Conservation (phyloP, 2,888 invertebrate genomes). For the Synanthedon myopaeformis region DNA sequence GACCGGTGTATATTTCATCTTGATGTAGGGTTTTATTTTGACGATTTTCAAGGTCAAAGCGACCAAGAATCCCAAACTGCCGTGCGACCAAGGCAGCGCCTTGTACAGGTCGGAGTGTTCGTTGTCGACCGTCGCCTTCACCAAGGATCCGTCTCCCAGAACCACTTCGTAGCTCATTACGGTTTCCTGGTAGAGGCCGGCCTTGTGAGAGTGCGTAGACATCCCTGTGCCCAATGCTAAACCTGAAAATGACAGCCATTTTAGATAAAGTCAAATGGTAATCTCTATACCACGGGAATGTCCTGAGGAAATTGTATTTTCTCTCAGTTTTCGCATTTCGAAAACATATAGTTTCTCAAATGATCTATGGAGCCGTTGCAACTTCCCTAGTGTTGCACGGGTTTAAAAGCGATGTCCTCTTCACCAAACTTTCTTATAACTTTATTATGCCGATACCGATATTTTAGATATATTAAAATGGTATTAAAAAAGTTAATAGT, state of each 20-base stretch:
- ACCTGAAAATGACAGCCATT: slow-evolving; percentile 30
- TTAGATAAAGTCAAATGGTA: neutral
- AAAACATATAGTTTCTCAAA: no score
- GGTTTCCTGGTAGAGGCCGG: slow-evolving; percentile 77
- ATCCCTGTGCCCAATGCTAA: slow-evolving; percentile 78
- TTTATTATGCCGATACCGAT: no score
- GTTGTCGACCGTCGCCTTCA: slow-evolving; percentile 68
- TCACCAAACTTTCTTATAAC: no score
- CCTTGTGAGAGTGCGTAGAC: slow-evolving; percentile 80
- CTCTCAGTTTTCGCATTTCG: no score
- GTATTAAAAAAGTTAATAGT: slow-evolving; percentile 66
- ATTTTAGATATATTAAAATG: no score
- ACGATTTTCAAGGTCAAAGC: slow-evolving; percentile 74
- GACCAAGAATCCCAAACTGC: slow-evolving; percentile 75
- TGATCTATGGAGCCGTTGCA: no score
- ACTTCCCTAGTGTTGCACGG: no score
- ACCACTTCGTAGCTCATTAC: slow-evolving; percentile 75
- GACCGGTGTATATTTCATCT: slow-evolving; percentile 74
- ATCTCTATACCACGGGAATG: neutral
- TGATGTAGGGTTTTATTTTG: slow-evolving; percentile 74
- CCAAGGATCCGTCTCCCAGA: slow-evolving; percentile 71
- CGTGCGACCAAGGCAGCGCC: slow-evolving; percentile 76
- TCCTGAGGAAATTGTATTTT: neutral
- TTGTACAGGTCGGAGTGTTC: slow-evolving; percentile 71
- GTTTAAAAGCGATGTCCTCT: no score